Conservation (phyloP, 2,797 vertebrate genomes). For the Delichon dasypus region DNA sequence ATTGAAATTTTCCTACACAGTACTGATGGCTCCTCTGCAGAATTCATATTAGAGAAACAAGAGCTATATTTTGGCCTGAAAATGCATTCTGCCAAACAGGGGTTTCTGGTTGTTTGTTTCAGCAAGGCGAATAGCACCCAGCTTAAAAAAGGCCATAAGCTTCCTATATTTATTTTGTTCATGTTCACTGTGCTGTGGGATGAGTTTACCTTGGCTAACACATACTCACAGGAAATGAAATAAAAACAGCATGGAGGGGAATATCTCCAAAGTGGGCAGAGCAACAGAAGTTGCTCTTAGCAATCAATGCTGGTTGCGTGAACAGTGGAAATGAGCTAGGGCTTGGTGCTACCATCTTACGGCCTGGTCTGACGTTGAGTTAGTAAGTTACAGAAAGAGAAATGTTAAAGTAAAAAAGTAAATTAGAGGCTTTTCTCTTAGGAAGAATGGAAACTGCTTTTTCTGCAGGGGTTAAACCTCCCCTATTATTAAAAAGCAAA, state of each 20-base stretch:
- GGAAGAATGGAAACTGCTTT: background rate
- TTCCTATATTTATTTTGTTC: background rate
- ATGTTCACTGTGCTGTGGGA: background rate
- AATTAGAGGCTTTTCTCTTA: background rate
- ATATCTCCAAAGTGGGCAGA: background rate
- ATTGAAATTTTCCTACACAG: background rate
- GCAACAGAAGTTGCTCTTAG: background rate
- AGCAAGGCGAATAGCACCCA: background rate
- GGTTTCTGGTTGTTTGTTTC: background rate
- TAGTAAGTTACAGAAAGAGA: background rate
- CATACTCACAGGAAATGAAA: background rate
- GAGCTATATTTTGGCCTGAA: background rate
- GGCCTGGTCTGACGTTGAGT: background rate
- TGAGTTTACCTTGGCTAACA: background rate
- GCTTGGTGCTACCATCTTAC: background rate
- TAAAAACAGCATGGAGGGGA: background rate
- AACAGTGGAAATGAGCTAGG: background rate
- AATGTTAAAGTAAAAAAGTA: background rate
- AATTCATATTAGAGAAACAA: background rate
- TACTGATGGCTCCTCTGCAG: fast-evolving
- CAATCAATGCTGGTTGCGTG: background rate
- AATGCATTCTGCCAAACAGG: background rate
- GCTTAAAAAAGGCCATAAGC: background rate
- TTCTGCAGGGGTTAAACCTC: background rate
- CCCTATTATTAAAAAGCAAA: background rate